These are phyloP conservation scores for Pseudolycoriella hygida DNA, from an alignment of 2,888 invertebrate species.

Conservation along the genomic window DNA sequence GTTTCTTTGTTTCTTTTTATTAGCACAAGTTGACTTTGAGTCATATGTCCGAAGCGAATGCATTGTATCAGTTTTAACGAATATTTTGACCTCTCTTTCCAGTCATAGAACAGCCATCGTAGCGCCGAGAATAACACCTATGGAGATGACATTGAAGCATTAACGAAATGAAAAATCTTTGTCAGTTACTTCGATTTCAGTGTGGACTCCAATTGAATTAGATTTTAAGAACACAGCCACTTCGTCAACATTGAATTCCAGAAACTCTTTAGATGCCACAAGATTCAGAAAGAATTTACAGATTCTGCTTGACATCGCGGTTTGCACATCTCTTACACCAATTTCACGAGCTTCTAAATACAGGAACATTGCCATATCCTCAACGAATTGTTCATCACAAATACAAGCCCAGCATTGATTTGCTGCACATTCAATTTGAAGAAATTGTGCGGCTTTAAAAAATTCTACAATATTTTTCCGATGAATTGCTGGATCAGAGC, in stretches of 20 bases:
- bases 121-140: constrained; percentile 63
- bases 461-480: constrained; percentile 55
- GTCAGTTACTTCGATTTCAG: constrained; percentile 32
- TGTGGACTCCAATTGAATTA: constrained; percentile 55
- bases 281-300: constrained; percentile 61
- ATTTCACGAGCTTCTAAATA: constrained; percentile 40
- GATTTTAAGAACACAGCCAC: constrained; percentile 48
- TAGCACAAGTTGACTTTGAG: constrained; percentile 64
- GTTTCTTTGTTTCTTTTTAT: constrained; percentile 57
- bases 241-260: constrained; percentile 45
- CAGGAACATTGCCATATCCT: constrained; percentile 55
- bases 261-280: constrained; percentile 56
- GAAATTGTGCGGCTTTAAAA: constrained; percentile 50
- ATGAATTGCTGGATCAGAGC: constrained; percentile 43
- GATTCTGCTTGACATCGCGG: constrained; percentile 39
- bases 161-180: not conserved
- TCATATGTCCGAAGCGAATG: constrained; percentile 60
- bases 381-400: constrained; percentile 45
- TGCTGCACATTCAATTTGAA: constrained; percentile 47
- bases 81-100: constrained; percentile 38
- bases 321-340: constrained; percentile 19
- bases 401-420: constrained; percentile 65
- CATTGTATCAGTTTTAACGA: constrained; percentile 46
- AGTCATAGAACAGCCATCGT: constrained; percentile 58
- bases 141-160: too few relatives aligned